These are phyloP conservation scores for Heteropelma amictum DNA, from an alignment of 2,888 invertebrate species.

Conservation along the genomic window DNA sequence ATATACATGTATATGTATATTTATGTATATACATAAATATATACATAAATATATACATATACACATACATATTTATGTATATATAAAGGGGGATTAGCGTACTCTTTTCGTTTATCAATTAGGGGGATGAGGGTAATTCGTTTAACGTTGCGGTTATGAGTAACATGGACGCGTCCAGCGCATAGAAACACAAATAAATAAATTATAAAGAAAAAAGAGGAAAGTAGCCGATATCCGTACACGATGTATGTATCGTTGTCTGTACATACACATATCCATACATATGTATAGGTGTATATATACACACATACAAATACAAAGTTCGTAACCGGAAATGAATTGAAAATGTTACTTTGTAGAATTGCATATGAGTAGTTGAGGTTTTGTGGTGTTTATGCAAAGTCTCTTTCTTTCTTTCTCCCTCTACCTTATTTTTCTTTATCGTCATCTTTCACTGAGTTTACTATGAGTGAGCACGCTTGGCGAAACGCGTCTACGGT, in stretches of 20 bases:
- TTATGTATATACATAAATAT: constrained; percentile 54
- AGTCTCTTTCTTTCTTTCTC: constrained; percentile 2
- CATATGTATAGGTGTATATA: constrained; percentile 25
- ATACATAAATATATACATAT: constrained; percentile 55
- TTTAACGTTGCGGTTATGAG: constrained; percentile 65
- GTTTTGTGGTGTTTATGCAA: constrained; percentile 26
- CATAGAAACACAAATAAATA: constrained; percentile 75
- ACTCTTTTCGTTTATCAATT: constrained; percentile 64
- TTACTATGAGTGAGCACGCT: constrained; percentile 39
- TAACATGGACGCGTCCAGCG: constrained; percentile 75
- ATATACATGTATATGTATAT: constrained; percentile 57
- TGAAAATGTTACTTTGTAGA: constrained; percentile 47
- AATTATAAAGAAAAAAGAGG: constrained; percentile 62
- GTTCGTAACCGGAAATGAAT: constrained; percentile 36
- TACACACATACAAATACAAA: not conserved
- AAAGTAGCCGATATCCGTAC: constrained; percentile 68
- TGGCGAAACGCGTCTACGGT: constrained; percentile 14
- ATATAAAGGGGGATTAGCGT: constrained; percentile 60
- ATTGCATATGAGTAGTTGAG: constrained; percentile 38
- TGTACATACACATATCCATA: constrained; percentile 1
- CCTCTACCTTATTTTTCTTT: constrained; percentile 17
- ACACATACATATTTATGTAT: constrained; percentile 58
- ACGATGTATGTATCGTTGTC: no score
- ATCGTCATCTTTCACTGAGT: constrained; percentile 35
- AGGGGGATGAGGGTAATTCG: constrained; percentile 60